Evolutionary conservation across 2,888 invertebrate genomes (phyloP).

Genomic region (Anodontia alba): DNA sequence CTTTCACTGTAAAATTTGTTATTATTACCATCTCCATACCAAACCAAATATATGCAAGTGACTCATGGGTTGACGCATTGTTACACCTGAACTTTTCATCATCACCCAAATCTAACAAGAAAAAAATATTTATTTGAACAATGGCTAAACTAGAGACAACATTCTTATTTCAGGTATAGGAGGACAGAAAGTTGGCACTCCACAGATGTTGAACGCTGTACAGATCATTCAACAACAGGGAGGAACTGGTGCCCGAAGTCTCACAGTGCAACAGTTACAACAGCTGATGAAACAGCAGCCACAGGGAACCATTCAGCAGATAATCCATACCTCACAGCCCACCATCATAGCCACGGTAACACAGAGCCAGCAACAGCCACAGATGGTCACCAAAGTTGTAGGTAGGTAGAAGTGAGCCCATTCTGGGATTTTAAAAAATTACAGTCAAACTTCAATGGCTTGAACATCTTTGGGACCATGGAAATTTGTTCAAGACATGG

Average conservation of each 20-base stretch:
- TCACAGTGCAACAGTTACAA: constrained; percentile 74
- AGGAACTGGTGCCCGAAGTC: constrained; percentile 45
- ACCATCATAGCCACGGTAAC: constrained; percentile 78
- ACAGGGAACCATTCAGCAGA: constrained; percentile 74
- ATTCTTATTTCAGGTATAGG: constrained; percentile 15
- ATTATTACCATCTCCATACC: too few species aligned
- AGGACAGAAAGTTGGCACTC: constrained; percentile 62
- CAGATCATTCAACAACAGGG: constrained; percentile 88
- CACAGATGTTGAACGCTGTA: constrained; percentile 75
- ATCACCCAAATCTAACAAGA: too few species aligned
- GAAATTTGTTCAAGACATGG: too few species aligned
- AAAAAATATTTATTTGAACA: too few species aligned
- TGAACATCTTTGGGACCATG: too few species aligned
- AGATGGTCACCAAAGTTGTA: constrained; percentile 74
- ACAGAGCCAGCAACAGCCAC: constrained; percentile 68
- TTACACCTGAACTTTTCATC: too few species aligned
- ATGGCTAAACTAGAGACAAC: too few species aligned
- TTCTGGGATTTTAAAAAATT: too few species aligned
- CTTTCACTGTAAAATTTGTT: too few species aligned
- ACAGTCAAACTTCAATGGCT: too few species aligned
- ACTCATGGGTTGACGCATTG: too few species aligned
- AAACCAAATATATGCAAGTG: too few species aligned
- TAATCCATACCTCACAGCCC: constrained; percentile 72
- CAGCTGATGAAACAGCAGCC: constrained; percentile 87
- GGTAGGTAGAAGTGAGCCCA: background rate